phyloP scores from a whole-genome alignment of 2,113 vertebrate genomes.

The Varanus salvator region DNA sequence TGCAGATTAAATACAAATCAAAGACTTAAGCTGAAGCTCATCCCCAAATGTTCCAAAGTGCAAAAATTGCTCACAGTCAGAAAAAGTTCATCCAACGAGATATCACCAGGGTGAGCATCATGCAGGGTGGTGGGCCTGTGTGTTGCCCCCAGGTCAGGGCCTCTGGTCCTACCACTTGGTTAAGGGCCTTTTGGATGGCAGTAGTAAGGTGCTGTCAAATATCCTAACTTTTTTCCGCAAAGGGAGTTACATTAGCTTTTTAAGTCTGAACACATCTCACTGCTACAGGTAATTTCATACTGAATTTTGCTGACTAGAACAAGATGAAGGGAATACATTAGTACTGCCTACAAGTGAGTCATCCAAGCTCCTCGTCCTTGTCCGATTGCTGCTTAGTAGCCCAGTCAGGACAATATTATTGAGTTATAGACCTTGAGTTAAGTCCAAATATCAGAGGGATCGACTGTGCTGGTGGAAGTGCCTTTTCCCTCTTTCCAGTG shows the following conservation, averaged over 20 bases:
- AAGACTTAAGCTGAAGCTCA: slow-evolving; percentile 70
- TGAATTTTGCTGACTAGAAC: background rate
- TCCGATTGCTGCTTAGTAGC: background rate
- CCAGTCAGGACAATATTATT: slow-evolving; percentile 1
- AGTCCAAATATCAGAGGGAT: no score
- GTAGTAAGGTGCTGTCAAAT: background rate
- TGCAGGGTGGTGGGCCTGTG: slow-evolving; percentile 35
- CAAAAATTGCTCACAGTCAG: slow-evolving; percentile 78
- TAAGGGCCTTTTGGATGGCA: slow-evolving; percentile 39
- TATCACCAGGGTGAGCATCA: slow-evolving; percentile 46
- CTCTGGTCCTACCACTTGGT: slow-evolving; percentile 55
- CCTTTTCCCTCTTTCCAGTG: no score
- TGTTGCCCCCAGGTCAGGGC: slow-evolving; percentile 25
- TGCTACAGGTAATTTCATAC: background rate
- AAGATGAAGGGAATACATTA: background rate
- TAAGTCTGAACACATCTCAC: slow-evolving; percentile 7
- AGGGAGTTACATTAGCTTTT: background rate
- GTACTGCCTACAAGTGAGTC: background rate
- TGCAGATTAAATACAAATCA: slow-evolving; percentile 84
- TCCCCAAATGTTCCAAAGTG: slow-evolving; percentile 81
- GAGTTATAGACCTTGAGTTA: no score
- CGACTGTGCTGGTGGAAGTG: no score
- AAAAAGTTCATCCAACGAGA: slow-evolving; percentile 76
- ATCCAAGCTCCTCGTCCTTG: background rate
- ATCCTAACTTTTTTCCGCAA: slow-evolving; percentile 19